These are phyloP conservation scores for Amniataba percoides DNA, from an alignment of 2,797 vertebrate species.

Conservation along the genomic window DNA sequence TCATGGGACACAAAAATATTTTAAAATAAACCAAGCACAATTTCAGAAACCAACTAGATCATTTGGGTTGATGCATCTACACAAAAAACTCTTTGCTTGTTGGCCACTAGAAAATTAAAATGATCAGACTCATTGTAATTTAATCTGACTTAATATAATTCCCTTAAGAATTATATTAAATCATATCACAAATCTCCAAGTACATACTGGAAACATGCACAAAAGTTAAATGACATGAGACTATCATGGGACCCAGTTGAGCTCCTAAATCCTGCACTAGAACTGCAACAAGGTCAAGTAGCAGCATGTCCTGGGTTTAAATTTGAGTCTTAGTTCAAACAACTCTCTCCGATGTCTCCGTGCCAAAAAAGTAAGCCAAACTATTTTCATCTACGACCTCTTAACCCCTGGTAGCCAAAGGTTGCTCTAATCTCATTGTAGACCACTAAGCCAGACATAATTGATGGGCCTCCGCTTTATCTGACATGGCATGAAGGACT, in stretches of 20 bases:
- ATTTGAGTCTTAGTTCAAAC: conserved; percentile 45
- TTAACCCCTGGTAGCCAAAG: conserved; percentile 55
- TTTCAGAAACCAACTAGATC: neutral
- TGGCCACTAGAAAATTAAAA: neutral
- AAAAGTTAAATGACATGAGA: conserved; percentile 22
- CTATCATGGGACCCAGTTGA: conserved; percentile 38
- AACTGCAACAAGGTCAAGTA: conserved; percentile 51
- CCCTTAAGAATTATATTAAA: neutral
- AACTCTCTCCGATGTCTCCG: conserved; percentile 23
- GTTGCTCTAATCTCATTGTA: conserved; percentile 76
- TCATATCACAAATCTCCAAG: neutral
- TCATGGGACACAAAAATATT: neutral
- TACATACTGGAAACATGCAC: conserved; percentile 14
- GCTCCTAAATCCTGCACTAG: conserved; percentile 22
- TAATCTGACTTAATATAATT: neutral
- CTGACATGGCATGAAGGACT: conserved; percentile 66
- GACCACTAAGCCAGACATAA: conserved; percentile 70
- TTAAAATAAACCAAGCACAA: neutral
- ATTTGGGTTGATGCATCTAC: neutral
- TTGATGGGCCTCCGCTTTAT: conserved; percentile 68
- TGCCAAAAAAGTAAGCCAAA: conserved; percentile 65
- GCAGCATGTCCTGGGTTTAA: conserved; percentile 39
- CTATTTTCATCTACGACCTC: conserved; percentile 69
- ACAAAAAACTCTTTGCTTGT: neutral
- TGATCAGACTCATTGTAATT: neutral